Conservation (phyloP, 2,113 vertebrate genomes). For the Corvus hawaiiensis region DNA sequence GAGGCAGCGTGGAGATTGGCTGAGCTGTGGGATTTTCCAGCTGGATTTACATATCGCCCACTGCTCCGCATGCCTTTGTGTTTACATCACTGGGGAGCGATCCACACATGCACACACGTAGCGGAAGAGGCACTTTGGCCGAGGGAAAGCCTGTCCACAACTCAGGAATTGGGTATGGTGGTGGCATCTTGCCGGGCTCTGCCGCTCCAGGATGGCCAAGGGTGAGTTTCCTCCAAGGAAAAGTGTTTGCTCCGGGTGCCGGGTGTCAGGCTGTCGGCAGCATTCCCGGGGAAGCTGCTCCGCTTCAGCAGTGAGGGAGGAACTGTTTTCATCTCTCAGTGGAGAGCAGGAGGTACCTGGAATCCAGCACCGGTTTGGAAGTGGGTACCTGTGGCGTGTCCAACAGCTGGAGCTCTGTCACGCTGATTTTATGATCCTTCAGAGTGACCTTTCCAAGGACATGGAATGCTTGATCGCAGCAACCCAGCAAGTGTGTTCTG, state of each 20-base stretch:
- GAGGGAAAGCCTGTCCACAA: not conserved
- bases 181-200: not conserved
- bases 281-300: not conserved
- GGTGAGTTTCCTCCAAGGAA: not conserved
- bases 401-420: not conserved
- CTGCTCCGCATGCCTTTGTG: slow-evolving; percentile 74
- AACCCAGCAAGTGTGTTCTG: not conserved
- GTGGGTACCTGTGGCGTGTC: not conserved
- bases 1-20: slow-evolving; percentile 37
- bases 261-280: not conserved
- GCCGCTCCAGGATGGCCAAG: fast-evolving
- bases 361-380: fast-evolving
- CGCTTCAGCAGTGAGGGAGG: not conserved
- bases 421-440: not conserved
- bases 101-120: not conserved
- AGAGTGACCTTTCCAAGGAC: not conserved
- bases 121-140: not conserved
- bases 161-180: not conserved
- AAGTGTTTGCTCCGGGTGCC: not conserved
- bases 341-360: not conserved
- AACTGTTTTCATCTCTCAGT: not conserved
- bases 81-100: slow-evolving; percentile 67
- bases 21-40: slow-evolving; percentile 63
- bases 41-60: slow-evolving; percentile 54
- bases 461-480: fast-evolving